These are phyloP conservation scores for Ophiothrix spiculata DNA, from an alignment of 35 echinoderm and acorn worm species.

Conservation along the genomic window DNA sequence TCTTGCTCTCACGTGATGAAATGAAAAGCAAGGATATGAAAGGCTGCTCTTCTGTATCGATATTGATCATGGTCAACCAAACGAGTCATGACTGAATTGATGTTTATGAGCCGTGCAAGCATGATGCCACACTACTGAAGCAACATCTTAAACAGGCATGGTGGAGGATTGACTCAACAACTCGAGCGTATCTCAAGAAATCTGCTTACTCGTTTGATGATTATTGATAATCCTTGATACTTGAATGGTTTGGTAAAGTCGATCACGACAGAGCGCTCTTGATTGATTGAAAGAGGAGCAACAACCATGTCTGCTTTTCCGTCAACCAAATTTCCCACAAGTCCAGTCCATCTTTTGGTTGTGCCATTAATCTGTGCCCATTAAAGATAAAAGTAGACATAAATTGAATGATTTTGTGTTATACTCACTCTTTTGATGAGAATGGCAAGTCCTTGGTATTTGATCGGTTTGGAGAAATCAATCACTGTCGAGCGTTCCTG, in stretches of 20 bases:
- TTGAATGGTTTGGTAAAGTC: slow-evolving; percentile 67
- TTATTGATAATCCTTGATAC: slow-evolving; percentile 54
- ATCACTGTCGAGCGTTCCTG: slow-evolving; percentile 34
- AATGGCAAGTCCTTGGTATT: slow-evolving; percentile 59
- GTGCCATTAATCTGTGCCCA: slow-evolving; percentile 21
- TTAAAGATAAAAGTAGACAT: neutral
- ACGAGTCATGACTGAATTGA: too few relatives aligned
- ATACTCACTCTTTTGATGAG: slow-evolving; percentile 43
- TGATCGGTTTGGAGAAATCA: slow-evolving; percentile 63
- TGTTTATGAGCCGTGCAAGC: neutral
- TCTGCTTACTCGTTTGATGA: slow-evolving; percentile 40
- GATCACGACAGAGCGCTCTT: slow-evolving; percentile 31
- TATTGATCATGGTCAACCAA: too few relatives aligned
- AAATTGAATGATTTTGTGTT: neutral
- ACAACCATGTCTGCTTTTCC: slow-evolving; percentile 59
- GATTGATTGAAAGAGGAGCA: slow-evolving; percentile 50
- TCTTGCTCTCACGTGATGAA: too few relatives aligned
- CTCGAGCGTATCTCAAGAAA: too few relatives aligned
- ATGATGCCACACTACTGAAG: neutral
- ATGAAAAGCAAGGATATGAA: too few relatives aligned
- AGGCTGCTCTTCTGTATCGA: too few relatives aligned
- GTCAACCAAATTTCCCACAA: slow-evolving; percentile 46
- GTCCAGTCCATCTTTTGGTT: slow-evolving; percentile 44
- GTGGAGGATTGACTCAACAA: too few relatives aligned
- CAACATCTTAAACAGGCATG: too few relatives aligned